These are phyloP conservation scores for Chrysemys picta DNA, from an alignment of 2,113 vertebrate species.

Conservation along the genomic window DNA sequence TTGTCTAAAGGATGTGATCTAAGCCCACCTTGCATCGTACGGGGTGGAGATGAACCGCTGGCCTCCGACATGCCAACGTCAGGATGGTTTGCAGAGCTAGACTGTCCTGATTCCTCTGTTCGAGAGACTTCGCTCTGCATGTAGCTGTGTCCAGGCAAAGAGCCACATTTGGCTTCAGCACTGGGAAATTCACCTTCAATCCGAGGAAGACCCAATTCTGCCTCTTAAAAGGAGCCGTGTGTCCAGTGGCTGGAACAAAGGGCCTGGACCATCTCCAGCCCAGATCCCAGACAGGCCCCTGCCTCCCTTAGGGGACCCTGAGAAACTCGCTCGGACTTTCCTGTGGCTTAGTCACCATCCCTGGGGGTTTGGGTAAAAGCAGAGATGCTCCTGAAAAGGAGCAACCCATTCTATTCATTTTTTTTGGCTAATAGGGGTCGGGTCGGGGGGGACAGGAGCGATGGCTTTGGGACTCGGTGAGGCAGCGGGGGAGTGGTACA, in stretches of 20 bases:
- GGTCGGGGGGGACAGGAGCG: too few species aligned
- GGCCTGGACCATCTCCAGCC: background rate
- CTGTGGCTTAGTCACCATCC: background rate
- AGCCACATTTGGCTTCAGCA: background rate
- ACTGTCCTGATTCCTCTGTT: background rate
- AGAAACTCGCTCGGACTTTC: background rate
- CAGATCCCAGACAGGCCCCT: background rate
- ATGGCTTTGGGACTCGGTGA: too few species aligned
- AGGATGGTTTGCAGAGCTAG: background rate
- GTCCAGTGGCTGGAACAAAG: background rate
- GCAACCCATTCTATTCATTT: background rate
- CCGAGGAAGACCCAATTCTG: background rate
- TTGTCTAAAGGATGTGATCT: background rate
- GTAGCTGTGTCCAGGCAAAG: background rate
- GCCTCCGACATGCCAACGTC: background rate
- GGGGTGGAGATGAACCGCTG: too few species aligned
- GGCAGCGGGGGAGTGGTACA: too few species aligned
- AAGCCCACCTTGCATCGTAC: background rate
- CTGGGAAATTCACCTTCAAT: background rate
- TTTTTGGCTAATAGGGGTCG: too few species aligned
- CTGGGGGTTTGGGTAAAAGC: background rate
- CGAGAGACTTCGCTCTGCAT: background rate
- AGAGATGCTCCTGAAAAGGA: background rate
- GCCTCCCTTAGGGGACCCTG: background rate
- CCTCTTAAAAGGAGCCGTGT: background rate